A percentile compares a stretch with the other conserved stretches of the same genome.
These are phyloP conservation scores for Rhynchotus rufescens DNA, from an alignment of 2,797 vertebrate genomes.

Conservation along the genomic window DNA sequence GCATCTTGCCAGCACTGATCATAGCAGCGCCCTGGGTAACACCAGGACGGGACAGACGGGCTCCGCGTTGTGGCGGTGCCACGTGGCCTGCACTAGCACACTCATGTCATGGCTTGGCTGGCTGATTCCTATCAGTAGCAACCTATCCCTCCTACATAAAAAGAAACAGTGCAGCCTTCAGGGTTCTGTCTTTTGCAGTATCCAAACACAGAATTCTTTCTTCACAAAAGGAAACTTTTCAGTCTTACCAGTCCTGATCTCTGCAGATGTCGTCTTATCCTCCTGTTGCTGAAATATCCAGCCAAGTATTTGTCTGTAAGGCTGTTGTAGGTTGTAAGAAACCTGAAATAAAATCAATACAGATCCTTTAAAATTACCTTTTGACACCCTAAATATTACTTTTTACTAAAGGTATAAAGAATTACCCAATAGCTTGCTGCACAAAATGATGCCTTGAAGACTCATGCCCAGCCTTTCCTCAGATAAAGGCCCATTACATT, in stretches of 20 bases:
- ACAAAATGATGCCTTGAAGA: background rate
- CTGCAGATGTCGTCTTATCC: constrained; percentile 90
- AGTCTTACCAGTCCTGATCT: constrained; percentile 92
- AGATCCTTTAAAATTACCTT: background rate
- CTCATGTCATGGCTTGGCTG: background rate
- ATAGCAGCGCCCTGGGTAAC: background rate
- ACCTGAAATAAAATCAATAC: constrained; percentile 76
- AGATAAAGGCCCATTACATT: background rate
- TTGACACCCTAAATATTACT: background rate
- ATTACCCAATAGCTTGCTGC: background rate
- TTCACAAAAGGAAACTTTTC: background rate
- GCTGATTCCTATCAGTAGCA: background rate
- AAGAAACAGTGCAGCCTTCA: background rate
- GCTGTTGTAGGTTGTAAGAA: constrained; percentile 90
- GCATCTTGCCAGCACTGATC: background rate
- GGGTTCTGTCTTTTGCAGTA: background rate
- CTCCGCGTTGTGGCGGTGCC: fast-evolving
- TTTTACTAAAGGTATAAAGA: background rate
- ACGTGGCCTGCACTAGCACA: background rate
- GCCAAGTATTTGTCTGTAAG: constrained; percentile 93
- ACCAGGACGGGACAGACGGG: background rate
- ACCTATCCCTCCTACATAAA: background rate
- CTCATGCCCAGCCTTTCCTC: background rate
- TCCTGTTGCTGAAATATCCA: constrained; percentile 92
- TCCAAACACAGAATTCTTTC: background rate